phyloP scores from a whole-genome alignment of 1,140 invertebrate species.

The Lycorma delicatula region DNA sequence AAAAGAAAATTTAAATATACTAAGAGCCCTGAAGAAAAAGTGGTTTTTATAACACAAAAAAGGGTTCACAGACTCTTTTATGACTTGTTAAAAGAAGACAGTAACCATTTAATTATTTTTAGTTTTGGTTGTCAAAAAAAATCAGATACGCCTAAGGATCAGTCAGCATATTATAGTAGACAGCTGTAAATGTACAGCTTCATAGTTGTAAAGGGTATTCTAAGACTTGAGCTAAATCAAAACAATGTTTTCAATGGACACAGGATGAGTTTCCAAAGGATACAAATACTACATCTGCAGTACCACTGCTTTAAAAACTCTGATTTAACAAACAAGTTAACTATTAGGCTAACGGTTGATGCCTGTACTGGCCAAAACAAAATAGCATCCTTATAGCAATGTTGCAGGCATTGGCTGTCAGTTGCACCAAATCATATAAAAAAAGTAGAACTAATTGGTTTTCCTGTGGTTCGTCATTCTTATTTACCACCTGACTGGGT shows the following conservation, averaged over 20 bases:
- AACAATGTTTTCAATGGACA: constrained; percentile 29
- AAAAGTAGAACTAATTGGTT: constrained; percentile 29
- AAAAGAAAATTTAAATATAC: background rate
- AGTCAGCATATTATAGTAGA: background rate
- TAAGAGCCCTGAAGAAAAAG: background rate
- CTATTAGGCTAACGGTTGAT: constrained; percentile 2
- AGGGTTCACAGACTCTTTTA: background rate
- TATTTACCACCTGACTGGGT: constrained; percentile 32
- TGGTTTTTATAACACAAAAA: background rate
- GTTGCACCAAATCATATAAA: constrained; percentile 18
- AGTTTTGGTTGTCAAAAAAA: background rate
- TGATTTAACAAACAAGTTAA: constrained; percentile 1
- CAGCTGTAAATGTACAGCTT: constrained; percentile 34
- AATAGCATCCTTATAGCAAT: constrained; percentile 15
- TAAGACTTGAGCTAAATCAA: constrained; percentile 16
- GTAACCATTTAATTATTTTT: background rate
- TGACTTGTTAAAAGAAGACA: background rate
- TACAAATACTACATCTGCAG: constrained; percentile 30
- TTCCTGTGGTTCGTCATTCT: constrained; percentile 29
- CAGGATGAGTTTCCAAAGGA: constrained; percentile 28
- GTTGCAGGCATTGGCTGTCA: constrained; percentile 25
- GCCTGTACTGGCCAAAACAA: constrained; percentile 13
- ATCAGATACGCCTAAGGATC: background rate
- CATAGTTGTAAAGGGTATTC: constrained; percentile 26
- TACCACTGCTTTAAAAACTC: constrained; percentile 19